Percentiles rank a stretch among this genome's conserved stretches.
Evolutionary conservation across 2,113 vertebrate species (phyloP).

Genomic region (Daphoenositta chrysoptera): DNA sequence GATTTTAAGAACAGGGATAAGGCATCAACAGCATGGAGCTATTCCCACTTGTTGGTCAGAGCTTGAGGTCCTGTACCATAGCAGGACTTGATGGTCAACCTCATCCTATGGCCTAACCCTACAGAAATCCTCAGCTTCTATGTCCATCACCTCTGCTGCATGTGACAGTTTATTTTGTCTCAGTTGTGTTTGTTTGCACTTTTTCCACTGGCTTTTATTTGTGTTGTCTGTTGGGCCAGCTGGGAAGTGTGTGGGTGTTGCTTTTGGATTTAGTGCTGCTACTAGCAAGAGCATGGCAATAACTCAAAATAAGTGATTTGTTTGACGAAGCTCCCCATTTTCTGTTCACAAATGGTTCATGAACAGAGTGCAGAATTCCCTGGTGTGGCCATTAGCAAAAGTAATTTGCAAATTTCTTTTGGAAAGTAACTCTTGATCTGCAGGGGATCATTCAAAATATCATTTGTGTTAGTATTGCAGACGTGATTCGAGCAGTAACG

Average conservation of each 20-base stretch:
- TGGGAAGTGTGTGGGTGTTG: not conserved
- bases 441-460: not conserved
- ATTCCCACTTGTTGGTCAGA: rapidly evolving
- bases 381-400: not conserved
- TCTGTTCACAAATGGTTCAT: not conserved
- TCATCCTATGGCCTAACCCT: not conserved
- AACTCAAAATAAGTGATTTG: not conserved
- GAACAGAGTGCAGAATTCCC: not conserved
- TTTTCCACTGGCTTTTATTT: not conserved
- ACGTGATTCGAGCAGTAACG: not conserved
- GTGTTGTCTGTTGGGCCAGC: not conserved
- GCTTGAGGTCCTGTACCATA: not conserved
- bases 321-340: not conserved
- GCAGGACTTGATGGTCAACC: not conserved
- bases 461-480: not conserved
- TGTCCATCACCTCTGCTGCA: not conserved
- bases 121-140: not conserved
- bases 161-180: not conserved
- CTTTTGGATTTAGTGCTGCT: not conserved
- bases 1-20: too few species aligned
- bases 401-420: not conserved
- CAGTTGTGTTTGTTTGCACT: not conserved
- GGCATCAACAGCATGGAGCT: too few species aligned
- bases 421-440: not conserved
- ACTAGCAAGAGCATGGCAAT: not conserved